phyloP scores from a whole-genome alignment of 2,888 invertebrate genomes.

The Kryphioiulus occultus region DNA sequence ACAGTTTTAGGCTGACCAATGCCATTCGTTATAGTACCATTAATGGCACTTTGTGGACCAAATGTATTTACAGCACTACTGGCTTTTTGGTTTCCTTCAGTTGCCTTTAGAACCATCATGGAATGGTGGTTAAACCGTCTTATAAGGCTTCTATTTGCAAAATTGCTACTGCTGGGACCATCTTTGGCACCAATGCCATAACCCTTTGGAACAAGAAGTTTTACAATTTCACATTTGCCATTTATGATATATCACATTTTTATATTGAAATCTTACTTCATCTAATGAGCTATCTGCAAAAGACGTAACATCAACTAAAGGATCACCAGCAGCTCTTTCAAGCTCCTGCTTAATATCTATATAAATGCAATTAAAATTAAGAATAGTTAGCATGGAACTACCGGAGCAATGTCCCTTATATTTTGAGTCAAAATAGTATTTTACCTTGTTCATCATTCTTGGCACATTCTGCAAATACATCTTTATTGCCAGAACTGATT shows the following conservation, averaged over 20 bases:
- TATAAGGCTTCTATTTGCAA: constrained; percentile 84
- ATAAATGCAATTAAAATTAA: background rate
- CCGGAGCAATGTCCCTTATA: background rate
- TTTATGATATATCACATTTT: background rate
- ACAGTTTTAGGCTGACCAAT: background rate
- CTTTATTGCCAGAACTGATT: constrained; percentile 83
- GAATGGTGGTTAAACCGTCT: constrained; percentile 96
- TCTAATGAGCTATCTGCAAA: constrained; percentile 75
- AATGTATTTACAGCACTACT: background rate
- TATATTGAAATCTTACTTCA: constrained; percentile 62
- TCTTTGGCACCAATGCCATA: constrained; percentile 68
- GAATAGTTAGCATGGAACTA: background rate
- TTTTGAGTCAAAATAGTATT: constrained; percentile 17
- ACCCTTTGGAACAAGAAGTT: constrained; percentile 59
- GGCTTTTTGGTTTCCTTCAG: constrained; percentile 52
- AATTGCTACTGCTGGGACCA: constrained; percentile 55
- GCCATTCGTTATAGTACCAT: constrained; percentile 45
- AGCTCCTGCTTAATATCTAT: constrained; percentile 57
- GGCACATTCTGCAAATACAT: constrained; percentile 97
- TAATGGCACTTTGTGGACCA: constrained; percentile 16
- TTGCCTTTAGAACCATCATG: constrained; percentile 81
- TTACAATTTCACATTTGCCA: background rate
- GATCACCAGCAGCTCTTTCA: constrained; percentile 69
- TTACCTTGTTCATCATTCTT: constrained; percentile 86
- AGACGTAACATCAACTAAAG: constrained; percentile 81